Evolutionary conservation across 2,113 vertebrate species (phyloP).

Genomic region (Muscicapa adusta): DNA sequence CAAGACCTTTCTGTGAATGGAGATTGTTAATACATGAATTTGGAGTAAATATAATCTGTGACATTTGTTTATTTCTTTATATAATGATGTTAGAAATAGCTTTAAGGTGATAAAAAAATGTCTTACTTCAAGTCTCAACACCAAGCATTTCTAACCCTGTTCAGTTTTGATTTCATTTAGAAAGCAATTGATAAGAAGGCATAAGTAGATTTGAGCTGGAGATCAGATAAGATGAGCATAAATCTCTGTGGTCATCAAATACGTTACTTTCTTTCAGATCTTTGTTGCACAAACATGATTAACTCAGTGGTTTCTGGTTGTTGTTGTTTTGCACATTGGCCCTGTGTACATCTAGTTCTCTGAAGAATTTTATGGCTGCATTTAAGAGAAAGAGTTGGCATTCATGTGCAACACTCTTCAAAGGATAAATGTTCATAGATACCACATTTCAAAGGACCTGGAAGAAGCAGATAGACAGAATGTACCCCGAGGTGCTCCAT

Average conservation of each 20-base stretch:
- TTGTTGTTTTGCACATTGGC: not conserved
- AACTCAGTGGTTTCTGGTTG: not conserved
- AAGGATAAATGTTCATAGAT: not conserved
- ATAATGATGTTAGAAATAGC: not conserved
- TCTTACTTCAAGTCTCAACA: not conserved
- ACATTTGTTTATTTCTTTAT: not conserved
- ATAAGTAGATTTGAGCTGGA: not conserved
- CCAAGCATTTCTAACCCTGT: not conserved
- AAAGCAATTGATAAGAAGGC: not conserved
- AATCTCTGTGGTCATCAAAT: not conserved
- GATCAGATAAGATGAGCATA: not conserved
- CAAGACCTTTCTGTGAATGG: not conserved
- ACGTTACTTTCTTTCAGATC: not conserved
- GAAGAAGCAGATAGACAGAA: not conserved
- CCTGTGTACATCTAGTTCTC: not conserved
- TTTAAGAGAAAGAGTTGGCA: not conserved
- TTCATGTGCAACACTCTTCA: not conserved
- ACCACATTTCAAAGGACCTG: not conserved
- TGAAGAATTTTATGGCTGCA: not conserved
- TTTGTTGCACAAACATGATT: not conserved
- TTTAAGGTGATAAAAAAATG: not conserved
- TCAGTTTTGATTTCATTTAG: not conserved
- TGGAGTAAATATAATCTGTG: not conserved
- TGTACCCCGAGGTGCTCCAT: accelerated
- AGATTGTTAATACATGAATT: not conserved